Evolutionary conservation across 2,113 vertebrate species (phyloP).

Genomic region (Dolichotis patagonum): DNA sequence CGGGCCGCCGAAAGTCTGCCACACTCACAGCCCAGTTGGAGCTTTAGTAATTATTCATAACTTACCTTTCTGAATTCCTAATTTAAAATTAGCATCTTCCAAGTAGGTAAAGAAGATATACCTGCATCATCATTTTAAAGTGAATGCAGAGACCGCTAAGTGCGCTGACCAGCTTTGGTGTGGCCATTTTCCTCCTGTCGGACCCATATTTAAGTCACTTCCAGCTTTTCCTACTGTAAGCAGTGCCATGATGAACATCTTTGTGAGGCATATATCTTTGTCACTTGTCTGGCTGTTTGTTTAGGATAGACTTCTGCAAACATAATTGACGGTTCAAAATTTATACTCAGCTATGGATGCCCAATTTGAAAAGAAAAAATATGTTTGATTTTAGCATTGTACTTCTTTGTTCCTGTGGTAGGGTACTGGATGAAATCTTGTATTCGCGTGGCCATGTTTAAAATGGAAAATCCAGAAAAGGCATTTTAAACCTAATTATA

Average conservation of each 20-base stretch:
- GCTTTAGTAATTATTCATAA: not conserved
- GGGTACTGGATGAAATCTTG: not conserved
- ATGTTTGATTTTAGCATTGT: slow-evolving; percentile 22
- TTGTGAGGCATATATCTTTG: not conserved
- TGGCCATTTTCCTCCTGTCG: not conserved
- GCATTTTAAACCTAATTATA: not conserved
- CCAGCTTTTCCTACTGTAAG: not conserved
- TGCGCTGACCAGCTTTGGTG: not conserved
- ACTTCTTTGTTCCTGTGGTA: not conserved
- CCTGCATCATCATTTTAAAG: not conserved
- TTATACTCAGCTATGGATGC: not conserved
- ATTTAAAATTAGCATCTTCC: not conserved
- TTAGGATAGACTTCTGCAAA: not conserved
- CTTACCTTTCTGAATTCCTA: not conserved
- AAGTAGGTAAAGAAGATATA: not conserved
- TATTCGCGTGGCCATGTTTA: not conserved
- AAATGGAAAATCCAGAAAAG: not conserved
- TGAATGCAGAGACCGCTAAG: not conserved
- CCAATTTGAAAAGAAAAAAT: not conserved
- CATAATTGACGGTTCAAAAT: not conserved
- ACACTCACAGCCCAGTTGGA: too few relatives aligned
- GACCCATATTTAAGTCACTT: not conserved
- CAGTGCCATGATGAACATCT: not conserved
- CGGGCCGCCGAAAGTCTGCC: too few relatives aligned
- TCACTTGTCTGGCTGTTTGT: not conserved